Evolutionary conservation across 1,140 invertebrate species (phyloP).

Genomic region (Linepithema humile): DNA sequence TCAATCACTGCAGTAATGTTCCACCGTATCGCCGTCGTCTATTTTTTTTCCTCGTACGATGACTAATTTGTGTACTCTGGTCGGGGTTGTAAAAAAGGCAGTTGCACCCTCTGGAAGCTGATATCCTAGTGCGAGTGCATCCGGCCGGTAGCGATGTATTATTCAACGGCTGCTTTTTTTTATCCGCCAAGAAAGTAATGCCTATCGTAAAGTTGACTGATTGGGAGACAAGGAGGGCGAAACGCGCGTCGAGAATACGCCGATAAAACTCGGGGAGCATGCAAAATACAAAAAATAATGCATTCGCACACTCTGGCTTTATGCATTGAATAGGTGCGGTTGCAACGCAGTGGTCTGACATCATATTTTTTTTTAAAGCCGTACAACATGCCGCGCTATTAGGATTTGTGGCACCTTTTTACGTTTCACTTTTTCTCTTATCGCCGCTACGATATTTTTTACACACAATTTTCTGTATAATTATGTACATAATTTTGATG

Average conservation of each 20-base stretch:
- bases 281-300: slow-evolving; percentile 16
- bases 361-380: slow-evolving; percentile 1
- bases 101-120: slow-evolving; percentile 53
- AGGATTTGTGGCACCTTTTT: slow-evolving; percentile 2
- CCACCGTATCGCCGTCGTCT: slow-evolving; percentile 44
- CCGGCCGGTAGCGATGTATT: slow-evolving; percentile 61
- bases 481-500: neutral
- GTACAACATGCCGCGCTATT: slow-evolving; percentile 4
- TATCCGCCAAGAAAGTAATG: slow-evolving; percentile 32
- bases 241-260: neutral
- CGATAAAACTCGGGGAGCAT: slow-evolving; percentile 28
- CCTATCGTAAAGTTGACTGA: slow-evolving; percentile 64
- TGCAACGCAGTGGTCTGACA: neutral
- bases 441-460: neutral
- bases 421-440: neutral
- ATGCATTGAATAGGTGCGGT: slow-evolving; percentile 34
- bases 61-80: slow-evolving; percentile 63
- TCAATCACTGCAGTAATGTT: slow-evolving; percentile 52
- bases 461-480: too few relatives aligned
- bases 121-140: slow-evolving; percentile 58
- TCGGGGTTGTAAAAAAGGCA: slow-evolving; percentile 49
- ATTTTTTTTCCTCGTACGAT: slow-evolving; percentile 24
- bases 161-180: slow-evolving; percentile 58
- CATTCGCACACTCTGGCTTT: neutral
- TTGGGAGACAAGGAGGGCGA: slow-evolving; percentile 22